These are phyloP conservation scores for Gambusia holbrooki DNA, from an alignment of 2,113 vertebrate species.

Conservation along the genomic window DNA sequence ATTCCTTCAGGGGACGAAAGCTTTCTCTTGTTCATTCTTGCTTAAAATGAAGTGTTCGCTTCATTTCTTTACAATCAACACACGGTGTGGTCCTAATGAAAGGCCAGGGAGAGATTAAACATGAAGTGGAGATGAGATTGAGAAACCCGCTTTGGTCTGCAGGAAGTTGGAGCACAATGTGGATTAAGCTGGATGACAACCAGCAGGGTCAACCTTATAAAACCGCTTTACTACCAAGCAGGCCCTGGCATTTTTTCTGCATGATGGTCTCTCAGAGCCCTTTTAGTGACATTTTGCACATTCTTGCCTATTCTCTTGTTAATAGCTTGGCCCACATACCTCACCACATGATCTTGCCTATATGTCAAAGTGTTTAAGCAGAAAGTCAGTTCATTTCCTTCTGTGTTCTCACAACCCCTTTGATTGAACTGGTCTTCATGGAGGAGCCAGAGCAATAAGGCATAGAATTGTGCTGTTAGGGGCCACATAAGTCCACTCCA, in stretches of 20 bases:
- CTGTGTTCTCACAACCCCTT: slow-evolving; percentile 62
- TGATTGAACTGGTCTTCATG: slow-evolving; percentile 54
- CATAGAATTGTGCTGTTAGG: slow-evolving; percentile 68
- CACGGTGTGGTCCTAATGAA: slow-evolving; percentile 74
- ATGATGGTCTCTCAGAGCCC: slow-evolving; percentile 46
- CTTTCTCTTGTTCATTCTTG: slow-evolving; percentile 61
- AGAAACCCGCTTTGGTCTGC: slow-evolving; percentile 63
- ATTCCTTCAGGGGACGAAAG: slow-evolving; percentile 74
- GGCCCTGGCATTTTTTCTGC: slow-evolving; percentile 45
- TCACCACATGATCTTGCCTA: slow-evolving; percentile 63
- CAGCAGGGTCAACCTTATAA: slow-evolving; percentile 60
- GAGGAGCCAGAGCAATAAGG: slow-evolving; percentile 68
- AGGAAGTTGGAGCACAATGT: slow-evolving; percentile 68
- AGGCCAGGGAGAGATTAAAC: slow-evolving; percentile 73
- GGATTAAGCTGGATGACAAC: slow-evolving; percentile 56
- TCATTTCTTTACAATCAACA: slow-evolving; percentile 74
- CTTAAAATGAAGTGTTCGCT: slow-evolving; percentile 73
- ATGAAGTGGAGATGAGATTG: slow-evolving; percentile 73
- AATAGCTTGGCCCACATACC: slow-evolving; percentile 52
- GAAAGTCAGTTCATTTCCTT: slow-evolving; percentile 69
- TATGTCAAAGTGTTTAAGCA: slow-evolving; percentile 62
- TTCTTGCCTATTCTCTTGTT: slow-evolving; percentile 62
- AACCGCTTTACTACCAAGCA: slow-evolving; percentile 39
- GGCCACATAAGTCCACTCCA: slow-evolving; percentile 63
- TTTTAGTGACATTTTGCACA: slow-evolving; percentile 61